Evolutionary conservation across 2,113 vertebrate genomes (phyloP).

Genomic region (Pagrus major): DNA sequence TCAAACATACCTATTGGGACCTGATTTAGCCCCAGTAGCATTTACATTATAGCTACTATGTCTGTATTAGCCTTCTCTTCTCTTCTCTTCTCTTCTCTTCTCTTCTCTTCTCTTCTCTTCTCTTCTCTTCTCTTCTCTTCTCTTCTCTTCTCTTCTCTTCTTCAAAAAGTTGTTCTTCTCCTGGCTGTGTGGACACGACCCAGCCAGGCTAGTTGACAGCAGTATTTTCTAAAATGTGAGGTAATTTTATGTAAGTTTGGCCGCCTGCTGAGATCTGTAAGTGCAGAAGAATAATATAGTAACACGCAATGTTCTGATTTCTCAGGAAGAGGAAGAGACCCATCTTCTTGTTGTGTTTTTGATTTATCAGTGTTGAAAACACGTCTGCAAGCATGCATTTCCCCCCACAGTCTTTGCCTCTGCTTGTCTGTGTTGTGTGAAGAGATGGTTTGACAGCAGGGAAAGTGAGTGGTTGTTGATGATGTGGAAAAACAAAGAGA

Average conservation of each 20-base stretch:
- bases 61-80: background rate
- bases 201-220: slow-evolving; percentile 2
- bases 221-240: background rate
- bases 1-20: background rate
- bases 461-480: slow-evolving; percentile 16
- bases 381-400: background rate
- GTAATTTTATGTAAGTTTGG: background rate
- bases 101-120: background rate
- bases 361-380: slow-evolving; percentile 29
- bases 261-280: slow-evolving; percentile 29
- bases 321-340: background rate
- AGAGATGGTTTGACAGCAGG: slow-evolving; percentile 37
- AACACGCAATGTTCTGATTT: background rate
- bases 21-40: background rate
- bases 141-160: background rate
- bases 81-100: background rate
- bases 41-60: background rate
- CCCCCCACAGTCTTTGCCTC: slow-evolving; percentile 17
- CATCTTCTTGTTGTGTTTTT: background rate
- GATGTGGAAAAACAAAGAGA: slow-evolving; percentile 30
- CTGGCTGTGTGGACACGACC: background rate
- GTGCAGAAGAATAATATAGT: slow-evolving; percentile 6
- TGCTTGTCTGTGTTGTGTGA: slow-evolving; percentile 7
- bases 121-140: background rate
- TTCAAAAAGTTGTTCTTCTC: slow-evolving; percentile 7